Conservation (phyloP, 2,113 vertebrate genomes). For the Epinephelus lanceolatus region DNA sequence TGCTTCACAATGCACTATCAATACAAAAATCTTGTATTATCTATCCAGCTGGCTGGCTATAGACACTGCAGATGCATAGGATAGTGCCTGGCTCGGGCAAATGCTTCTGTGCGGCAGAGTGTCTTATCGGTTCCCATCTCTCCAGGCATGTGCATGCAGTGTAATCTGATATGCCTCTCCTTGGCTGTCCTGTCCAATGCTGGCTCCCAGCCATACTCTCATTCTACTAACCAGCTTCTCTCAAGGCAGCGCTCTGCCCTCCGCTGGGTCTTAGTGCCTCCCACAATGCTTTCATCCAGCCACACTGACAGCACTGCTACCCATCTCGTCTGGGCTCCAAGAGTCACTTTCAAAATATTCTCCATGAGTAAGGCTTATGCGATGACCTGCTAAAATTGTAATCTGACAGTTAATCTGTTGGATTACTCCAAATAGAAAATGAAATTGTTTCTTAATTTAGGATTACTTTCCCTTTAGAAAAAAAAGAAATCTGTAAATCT, state of each 20-base stretch:
- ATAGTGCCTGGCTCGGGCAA: constrained; percentile 36
- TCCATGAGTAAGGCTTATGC: not conserved
- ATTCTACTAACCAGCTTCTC: constrained; percentile 73
- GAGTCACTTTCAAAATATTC: constrained; percentile 24
- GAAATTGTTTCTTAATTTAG: not conserved
- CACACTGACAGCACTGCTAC: constrained; percentile 21
- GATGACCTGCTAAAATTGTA: not conserved
- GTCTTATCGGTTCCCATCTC: constrained; percentile 77
- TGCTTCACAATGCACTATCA: not conserved
- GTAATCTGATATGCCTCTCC: constrained; percentile 85
- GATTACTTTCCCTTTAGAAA: not conserved
- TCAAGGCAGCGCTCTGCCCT: constrained; percentile 37
- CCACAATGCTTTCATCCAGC: not conserved
- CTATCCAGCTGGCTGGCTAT: constrained; percentile 12
- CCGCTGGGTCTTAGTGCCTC: constrained; percentile 79
- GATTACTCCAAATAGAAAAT: constrained; percentile 18
- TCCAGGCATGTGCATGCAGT: constrained; percentile 83
- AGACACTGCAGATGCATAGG: constrained; percentile 54
- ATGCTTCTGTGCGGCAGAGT: constrained; percentile 58
- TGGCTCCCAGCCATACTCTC: constrained; percentile 78
- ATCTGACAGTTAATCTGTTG: constrained; percentile 11
- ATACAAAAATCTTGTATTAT: constrained; percentile 40
- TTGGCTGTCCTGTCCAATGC: constrained; percentile 78
- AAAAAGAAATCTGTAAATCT: not conserved
- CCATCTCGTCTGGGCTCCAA: not conserved